Conservation (phyloP, 2,113 vertebrate genomes). For the Brachyhypopomus occidentalis region DNA sequence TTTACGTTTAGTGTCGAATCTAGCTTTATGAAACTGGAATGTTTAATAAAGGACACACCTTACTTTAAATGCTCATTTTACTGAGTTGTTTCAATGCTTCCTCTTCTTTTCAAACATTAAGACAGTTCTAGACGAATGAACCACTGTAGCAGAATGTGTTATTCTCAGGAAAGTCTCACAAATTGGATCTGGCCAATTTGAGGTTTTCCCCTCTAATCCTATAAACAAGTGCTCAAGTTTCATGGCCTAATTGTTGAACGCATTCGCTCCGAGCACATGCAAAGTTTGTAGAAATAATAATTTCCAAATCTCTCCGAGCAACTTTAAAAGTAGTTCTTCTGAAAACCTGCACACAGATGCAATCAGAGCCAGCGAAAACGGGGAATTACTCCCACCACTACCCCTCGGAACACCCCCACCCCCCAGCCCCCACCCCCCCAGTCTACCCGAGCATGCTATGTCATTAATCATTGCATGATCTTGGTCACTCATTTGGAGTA, state of each 20-base stretch:
- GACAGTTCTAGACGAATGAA: no score
- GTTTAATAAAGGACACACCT: background rate
- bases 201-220: background rate
- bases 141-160: no score
- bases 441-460: slow-evolving; percentile 86
- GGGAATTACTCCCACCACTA: slow-evolving; percentile 14
- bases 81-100: no score
- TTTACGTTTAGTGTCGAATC: background rate
- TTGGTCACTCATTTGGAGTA: slow-evolving; percentile 96
- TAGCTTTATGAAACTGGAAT: background rate
- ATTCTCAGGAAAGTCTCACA: no score
- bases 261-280: background rate
- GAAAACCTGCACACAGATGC: background rate
- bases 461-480: slow-evolving; percentile 99
- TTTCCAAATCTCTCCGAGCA: background rate
- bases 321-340: background rate
- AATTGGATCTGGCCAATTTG: background rate
- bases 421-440: slow-evolving; percentile 62
- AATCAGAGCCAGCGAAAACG: slow-evolving; percentile 30
- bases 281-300: background rate
- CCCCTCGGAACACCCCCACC: no score
- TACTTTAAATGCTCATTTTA: no score
- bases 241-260: background rate
- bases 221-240: background rate
- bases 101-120: no score